phyloP scores from a whole-genome alignment of 2,797 vertebrate genomes.

The Cyprinodon diabolis region DNA sequence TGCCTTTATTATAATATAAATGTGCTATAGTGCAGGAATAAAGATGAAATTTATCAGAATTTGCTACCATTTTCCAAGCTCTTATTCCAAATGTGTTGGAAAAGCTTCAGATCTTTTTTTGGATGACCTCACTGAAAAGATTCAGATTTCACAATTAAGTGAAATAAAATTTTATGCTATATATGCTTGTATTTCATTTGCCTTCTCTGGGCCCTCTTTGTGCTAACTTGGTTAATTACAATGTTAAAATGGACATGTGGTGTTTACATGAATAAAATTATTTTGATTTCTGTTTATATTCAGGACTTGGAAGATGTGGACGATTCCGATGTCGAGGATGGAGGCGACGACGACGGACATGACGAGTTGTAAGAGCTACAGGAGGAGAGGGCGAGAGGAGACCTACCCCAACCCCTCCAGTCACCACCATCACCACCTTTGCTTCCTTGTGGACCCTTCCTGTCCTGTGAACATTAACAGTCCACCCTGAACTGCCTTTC shows the following conservation, averaged over 20 bases:
- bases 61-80: too few species aligned
- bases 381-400: slow-evolving; percentile 56
- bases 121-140: too few species aligned
- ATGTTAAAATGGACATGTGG: background rate
- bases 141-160: too few species aligned
- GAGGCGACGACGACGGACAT: slow-evolving; percentile 85
- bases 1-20: background rate
- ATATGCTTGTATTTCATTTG: too few species aligned
- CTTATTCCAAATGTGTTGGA: too few species aligned
- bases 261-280: background rate
- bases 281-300: background rate
- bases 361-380: slow-evolving; percentile 89
- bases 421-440: slow-evolving; percentile 75
- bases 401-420: slow-evolving; percentile 66
- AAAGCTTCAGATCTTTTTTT: too few species aligned
- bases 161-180: too few species aligned
- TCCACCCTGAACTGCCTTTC: slow-evolving; percentile 53
- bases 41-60: too few species aligned
- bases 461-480: slow-evolving; percentile 75
- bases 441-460: slow-evolving; percentile 60
- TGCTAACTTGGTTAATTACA: too few species aligned
- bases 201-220: too few species aligned
- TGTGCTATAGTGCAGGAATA: background rate
- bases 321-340: slow-evolving; percentile 88
- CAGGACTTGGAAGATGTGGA: slow-evolving; percentile 88